phyloP scores from a whole-genome alignment of 2,888 invertebrate species.

The Steinernema carpocapsae region DNA sequence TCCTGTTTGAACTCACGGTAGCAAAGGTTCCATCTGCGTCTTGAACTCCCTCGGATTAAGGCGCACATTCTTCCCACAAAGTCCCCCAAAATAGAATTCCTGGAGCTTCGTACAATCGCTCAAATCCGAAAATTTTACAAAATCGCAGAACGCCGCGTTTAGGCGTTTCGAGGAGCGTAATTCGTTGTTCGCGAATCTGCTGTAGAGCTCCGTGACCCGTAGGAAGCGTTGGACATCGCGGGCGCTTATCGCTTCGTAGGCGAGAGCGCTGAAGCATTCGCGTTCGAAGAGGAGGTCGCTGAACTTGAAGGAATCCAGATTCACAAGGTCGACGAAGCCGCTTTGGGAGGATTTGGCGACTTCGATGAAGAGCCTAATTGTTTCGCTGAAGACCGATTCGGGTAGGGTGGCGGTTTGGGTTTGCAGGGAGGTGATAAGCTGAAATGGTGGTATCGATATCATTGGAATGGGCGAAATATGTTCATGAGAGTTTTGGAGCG shows the following conservation, averaged over 20 bases:
- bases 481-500: too few species aligned
- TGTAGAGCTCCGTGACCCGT: background rate
- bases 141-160: background rate
- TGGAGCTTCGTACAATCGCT: background rate
- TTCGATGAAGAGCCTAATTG: background rate
- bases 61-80: background rate
- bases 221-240: background rate
- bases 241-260: background rate
- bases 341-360: background rate
- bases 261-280: slow-evolving; percentile 6
- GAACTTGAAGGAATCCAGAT: background rate
- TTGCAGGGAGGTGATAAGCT: background rate
- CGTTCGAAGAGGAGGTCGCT: background rate
- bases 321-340: background rate
- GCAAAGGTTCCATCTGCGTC: background rate
- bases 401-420: background rate
- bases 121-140: background rate
- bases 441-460: too few species aligned
- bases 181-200: background rate
- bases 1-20: slow-evolving; percentile 2
- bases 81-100: background rate
- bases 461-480: too few species aligned
- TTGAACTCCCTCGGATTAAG: background rate
- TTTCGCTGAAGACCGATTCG: slow-evolving; percentile 3
- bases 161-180: background rate